Percentiles rank a stretch among this genome's conserved stretches.
These are phyloP conservation scores for Puffinus mauretanicus DNA, from an alignment of 2,113 vertebrate species.

Conservation along the genomic window DNA sequence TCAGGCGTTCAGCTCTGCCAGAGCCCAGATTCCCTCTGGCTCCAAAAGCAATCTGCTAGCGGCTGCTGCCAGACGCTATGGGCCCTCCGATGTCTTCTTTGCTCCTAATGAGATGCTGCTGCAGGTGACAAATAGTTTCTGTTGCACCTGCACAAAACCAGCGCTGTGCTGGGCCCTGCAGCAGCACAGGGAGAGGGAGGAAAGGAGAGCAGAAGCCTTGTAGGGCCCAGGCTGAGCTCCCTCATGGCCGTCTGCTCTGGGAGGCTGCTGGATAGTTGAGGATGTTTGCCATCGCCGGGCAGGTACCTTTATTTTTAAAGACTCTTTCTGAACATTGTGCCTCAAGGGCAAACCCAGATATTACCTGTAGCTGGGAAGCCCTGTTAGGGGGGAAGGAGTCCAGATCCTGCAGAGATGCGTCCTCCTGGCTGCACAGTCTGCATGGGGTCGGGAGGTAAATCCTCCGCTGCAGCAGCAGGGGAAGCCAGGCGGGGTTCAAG, in stretches of 20 bases:
- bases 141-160: neutral
- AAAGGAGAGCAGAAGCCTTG: neutral
- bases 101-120: neutral
- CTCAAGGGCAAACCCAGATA: neutral
- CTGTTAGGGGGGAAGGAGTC: fast-evolving
- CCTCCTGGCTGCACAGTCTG: neutral
- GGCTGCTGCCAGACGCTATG: neutral
- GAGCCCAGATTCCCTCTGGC: neutral
- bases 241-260: fast-evolving
- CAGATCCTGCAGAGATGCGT: neutral
- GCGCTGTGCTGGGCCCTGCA: neutral
- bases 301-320: neutral
- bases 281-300: fast-evolving
- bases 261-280: neutral
- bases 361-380: neutral
- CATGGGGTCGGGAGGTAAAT: neutral
- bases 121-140: neutral
- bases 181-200: neutral
- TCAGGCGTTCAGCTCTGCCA: neutral
- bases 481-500: neutral
- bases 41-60: fast-evolving
- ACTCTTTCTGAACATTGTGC: neutral
- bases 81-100: neutral
- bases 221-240: neutral
- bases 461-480: neutral